Base-by-base conservation (phyloP, 2,888 invertebrate species). In the Molanna angustata region DNA sequence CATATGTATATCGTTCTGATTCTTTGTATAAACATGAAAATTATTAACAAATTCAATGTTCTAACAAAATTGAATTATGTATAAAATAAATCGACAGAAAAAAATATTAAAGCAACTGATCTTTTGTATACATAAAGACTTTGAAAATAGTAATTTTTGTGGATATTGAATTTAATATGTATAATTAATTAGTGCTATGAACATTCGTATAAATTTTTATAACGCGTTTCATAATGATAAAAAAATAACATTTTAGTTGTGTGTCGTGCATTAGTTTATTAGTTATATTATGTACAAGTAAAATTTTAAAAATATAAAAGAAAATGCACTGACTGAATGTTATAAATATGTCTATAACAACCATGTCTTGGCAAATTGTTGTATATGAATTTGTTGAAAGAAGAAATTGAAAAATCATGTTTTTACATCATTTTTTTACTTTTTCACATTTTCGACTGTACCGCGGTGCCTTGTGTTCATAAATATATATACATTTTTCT, bases 391-490 rank as follows among this genome's bases (percentile, higher is more conserved):
- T n/a, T n/a, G n/a, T n/a, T n/a, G n/a, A n/a, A n/a, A n/a, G n/a
- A n/a, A n/a, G n/a, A n/a, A n/a, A n/a, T n/a, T n/a, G n/a, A n/a
- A n/a, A n/a, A n/a, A n/a, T n/a, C n/a, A n/a, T n/a, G n/a, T n/a
- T n/a, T n/a, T n/a, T 17, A 39, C 16, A 16, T 39, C 6, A 35
- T 39, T 39, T 17, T 41, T 41, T 19, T 41, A 9, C 18, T 4
- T 41, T 3, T 33, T 41, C 16, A 46, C 42, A 39, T 46, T 48
- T 27, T 46, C 35, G 56, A 56, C 56, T 56, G 56, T 56, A 56
- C 52, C 52, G 50, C 31, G 49, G 56, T 56, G 56, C 56, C 56
- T 56, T 56, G 56, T 41, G 52, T 49, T 49, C 20, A 18, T 33
- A 35, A 14, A 11, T 7, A 7, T 35, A 13, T 35, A n/a, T 35